Evolutionary conservation across 2,888 invertebrate species (phyloP), one percentile per base, ranked within the genome.

Genomic region (Patella caerulea): DNA sequence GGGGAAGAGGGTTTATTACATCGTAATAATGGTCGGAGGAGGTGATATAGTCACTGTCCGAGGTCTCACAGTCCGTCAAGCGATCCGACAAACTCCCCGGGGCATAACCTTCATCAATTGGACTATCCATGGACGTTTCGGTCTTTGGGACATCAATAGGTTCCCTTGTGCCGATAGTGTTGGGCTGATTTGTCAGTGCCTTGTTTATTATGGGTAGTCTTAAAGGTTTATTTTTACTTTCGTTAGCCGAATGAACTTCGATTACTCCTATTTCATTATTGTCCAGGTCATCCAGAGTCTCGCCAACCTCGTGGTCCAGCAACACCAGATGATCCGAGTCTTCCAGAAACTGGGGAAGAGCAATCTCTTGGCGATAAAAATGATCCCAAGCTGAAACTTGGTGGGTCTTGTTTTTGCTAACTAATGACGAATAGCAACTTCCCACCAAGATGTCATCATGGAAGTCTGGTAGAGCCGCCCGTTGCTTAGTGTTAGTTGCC

Each of bases 231-330:
- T 19, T 19, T 24, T 65, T 24, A 65, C 65, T 24, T 3, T 24
- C 12, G 24, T 12, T 3, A 11, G 19, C 24, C 11, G 19, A 24
- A 65, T 65, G 65, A 14, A 65, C 14, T 65, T 65, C 65, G 19
- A 65, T 14, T 11, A 65, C 3, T 12, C 65, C 65, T 19, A 65
- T 65, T 65, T 65, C 65, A 65, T 65, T 65, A 24, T 76, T 65
- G 34, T 76, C 72, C 17, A 76, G 15, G 53, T 65, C 56, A 59
- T 76, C 76, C 15, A 55, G 52, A n/a, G 78, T 80, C 71, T 81
- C 83, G 4, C 78, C 83, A 1, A 77, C 78, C 29, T 78, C 79
- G 73, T 78, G 77, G 69, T 81, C 79, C 45, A 80, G 71, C 59
- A 81, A 79, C 45, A 76, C 74, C 72, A 81, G 75, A 54, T 73